Evolutionary conservation across 2,888 invertebrate species (phyloP).

Genomic region (Lacanobia wlatinum): DNA sequence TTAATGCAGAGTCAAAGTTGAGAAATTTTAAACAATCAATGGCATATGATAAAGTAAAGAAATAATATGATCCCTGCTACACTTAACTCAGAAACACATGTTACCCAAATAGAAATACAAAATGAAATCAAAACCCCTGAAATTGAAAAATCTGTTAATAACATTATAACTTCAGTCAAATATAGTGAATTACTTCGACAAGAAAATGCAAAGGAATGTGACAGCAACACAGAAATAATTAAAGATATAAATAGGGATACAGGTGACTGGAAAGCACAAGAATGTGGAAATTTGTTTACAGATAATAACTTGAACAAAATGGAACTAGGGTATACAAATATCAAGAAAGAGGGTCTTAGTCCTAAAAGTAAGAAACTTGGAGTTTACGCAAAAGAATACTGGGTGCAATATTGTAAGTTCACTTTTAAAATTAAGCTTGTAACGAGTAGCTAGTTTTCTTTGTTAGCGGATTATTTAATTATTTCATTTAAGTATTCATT

Average conservation of each 20-base stretch:
- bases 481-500: too few species aligned
- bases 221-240: neutral
- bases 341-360: neutral
- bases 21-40: neutral
- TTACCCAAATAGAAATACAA: constrained; percentile 10
- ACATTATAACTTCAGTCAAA: neutral
- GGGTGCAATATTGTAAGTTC: constrained; percentile 44
- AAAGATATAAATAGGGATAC: neutral
- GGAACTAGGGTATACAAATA: neutral
- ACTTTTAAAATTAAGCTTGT: neutral
- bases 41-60: constrained; percentile 1
- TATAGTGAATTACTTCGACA: constrained; percentile 1
- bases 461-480: neutral
- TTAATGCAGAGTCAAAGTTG: neutral
- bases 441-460: neutral
- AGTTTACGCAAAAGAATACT: constrained; percentile 4
- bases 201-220: neutral
- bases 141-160: constrained; percentile 14
- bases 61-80: constrained; percentile 24
- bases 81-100: constrained; percentile 8
- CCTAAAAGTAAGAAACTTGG: neutral
- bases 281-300: neutral
- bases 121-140: constrained; percentile 35
- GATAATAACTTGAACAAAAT: constrained; percentile 3
- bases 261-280: neutral